Evolutionary conservation across 2,888 invertebrate genomes (phyloP).

Genomic region (Luperina testacea): DNA sequence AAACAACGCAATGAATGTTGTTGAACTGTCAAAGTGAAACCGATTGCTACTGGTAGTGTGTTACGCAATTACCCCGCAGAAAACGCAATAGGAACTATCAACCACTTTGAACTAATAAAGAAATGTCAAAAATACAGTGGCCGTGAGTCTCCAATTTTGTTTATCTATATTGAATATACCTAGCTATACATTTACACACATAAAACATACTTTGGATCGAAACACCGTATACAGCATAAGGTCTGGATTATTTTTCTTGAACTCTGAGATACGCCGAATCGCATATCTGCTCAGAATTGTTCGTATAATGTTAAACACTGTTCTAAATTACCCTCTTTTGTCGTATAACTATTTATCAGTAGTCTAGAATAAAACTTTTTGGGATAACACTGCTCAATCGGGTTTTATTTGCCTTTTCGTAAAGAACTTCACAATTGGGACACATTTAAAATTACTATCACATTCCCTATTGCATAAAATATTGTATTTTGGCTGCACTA

Average conservation of each 20-base stretch:
- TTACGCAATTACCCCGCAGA: not conserved
- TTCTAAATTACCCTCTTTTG: constrained; percentile 64
- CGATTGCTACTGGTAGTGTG: too few species aligned
- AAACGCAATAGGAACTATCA: constrained; percentile 85
- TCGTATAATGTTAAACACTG: constrained; percentile 46
- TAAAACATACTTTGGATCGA: constrained; percentile 70
- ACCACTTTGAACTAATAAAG: constrained; percentile 80
- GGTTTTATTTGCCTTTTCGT: constrained; percentile 10
- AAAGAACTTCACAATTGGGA: constrained; percentile 34
- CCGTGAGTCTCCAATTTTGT: constrained; percentile 74
- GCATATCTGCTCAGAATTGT: constrained; percentile 25
- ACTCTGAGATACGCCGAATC: constrained; percentile 31
- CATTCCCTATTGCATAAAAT: constrained; percentile 62
- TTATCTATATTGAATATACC: constrained; percentile 68
- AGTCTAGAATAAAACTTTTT: constrained; percentile 47
- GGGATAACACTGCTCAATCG: constrained; percentile 28
- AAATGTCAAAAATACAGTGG: constrained; percentile 75
- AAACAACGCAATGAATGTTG: too few species aligned
- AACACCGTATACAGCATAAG: constrained; percentile 65
- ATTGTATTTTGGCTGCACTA: constrained; percentile 62
- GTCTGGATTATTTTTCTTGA: constrained; percentile 47
- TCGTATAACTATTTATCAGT: constrained; percentile 59
- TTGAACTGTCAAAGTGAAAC: too few species aligned
- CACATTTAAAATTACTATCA: constrained; percentile 63
- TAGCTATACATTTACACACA: constrained; percentile 75